A percentile compares a stretch with the other conserved stretches of the same genome.
phyloP scores from a whole-genome alignment of 2,888 invertebrate species.

The Temnothorax unifasciatus region DNA sequence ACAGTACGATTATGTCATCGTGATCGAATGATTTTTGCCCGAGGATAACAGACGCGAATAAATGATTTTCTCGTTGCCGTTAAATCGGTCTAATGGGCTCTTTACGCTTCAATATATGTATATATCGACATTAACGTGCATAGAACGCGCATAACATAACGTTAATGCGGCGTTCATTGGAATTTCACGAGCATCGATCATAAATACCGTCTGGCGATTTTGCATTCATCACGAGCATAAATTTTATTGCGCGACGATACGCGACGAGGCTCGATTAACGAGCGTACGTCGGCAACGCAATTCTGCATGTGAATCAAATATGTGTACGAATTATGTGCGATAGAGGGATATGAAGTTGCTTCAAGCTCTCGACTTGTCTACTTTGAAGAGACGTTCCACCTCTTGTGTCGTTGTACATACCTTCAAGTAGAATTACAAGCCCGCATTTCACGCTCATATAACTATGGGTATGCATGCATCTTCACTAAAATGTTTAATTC shows the following conservation, averaged over 20 bases:
- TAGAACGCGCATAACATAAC: slow-evolving; percentile 6
- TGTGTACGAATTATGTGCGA: not conserved
- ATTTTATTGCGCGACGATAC: slow-evolving; percentile 26
- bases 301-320: slow-evolving; percentile 61
- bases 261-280: slow-evolving; percentile 32
- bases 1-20: not conserved
- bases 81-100: slow-evolving; percentile 44
- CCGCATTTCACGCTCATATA: slow-evolving; percentile 66
- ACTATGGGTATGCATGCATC: not conserved
- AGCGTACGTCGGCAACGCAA: slow-evolving; percentile 37
- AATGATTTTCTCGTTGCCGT: slow-evolving; percentile 38
- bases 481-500: slow-evolving; percentile 32
- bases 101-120: not conserved
- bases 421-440: slow-evolving; percentile 67
- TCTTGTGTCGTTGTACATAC: slow-evolving; percentile 67
- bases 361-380: slow-evolving; percentile 63
- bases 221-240: slow-evolving; percentile 40
- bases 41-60: slow-evolving; percentile 26
- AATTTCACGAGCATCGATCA: slow-evolving; percentile 37
- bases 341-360: slow-evolving; percentile 40
- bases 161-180: slow-evolving; percentile 30
- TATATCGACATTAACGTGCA: not conserved
- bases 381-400: slow-evolving; percentile 63
- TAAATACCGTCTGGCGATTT: slow-evolving; percentile 40
- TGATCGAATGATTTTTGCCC: slow-evolving; percentile 22